phyloP scores from a whole-genome alignment of 2,113 vertebrate species.

The Felis chaus region DNA sequence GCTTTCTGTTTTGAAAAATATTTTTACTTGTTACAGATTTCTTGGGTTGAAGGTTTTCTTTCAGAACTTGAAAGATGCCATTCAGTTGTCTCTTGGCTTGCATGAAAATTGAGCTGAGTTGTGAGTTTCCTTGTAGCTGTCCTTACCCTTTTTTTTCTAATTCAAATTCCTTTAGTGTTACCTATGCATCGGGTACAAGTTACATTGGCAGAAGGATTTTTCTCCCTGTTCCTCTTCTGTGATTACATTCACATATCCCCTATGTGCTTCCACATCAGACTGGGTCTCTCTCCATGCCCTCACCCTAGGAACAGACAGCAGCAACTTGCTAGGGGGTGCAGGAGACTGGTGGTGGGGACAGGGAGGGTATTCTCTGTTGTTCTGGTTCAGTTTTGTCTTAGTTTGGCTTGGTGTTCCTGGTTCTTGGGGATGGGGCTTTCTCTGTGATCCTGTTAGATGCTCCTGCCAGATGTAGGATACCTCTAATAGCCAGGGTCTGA shows the following conservation, averaged over 20 bases:
- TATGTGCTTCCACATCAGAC: background rate
- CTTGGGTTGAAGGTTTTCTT: background rate
- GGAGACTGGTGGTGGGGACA: background rate
- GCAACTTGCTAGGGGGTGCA: background rate
- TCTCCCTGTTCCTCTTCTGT: background rate
- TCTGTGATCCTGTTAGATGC: background rate
- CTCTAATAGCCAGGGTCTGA: background rate
- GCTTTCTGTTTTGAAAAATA: background rate
- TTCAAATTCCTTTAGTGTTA: background rate
- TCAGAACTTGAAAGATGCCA: background rate
- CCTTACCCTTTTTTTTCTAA: background rate
- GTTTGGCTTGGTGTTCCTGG: background rate
- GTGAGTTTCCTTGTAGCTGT: background rate
- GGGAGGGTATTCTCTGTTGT: background rate
- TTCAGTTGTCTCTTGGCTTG: background rate
- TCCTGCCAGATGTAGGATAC: background rate
- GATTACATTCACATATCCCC: background rate
- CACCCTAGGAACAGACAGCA: fast-evolving
- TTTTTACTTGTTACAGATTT: background rate
- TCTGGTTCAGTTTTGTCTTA: background rate
- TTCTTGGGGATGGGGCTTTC: background rate
- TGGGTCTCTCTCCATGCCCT: background rate
- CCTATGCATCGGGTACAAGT: background rate
- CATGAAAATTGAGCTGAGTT: background rate
- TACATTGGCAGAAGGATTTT: background rate